Evolutionary conservation across 2,888 invertebrate species (phyloP), one percentile per base, ranked within the genome.

Genomic region (Augiades crinisus): DNA sequence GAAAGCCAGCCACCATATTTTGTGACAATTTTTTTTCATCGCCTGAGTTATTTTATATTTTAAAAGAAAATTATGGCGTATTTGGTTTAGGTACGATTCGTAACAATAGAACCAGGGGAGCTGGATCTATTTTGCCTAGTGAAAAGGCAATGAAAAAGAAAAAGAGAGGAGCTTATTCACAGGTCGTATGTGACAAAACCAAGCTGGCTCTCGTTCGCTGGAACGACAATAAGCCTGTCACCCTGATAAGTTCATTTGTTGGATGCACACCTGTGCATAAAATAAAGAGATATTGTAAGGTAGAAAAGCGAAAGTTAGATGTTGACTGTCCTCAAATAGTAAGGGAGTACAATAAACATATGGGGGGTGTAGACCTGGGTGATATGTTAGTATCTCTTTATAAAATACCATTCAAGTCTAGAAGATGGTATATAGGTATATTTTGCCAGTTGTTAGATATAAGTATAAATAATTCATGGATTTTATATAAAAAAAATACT

Each of bases 181-280:
- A 56, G 31, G 54, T 43, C 12, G 57, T 57, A 30, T 57, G 55
- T 44, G 30, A 57, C 30, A 53, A 50, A 46, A 57, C 37, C 38
- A 45, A 47, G 33, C 52, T 58, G 27, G 54, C 47, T 27, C 33
- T 52, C 22, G 49, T 54, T 31, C 27, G 52, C 12, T 68, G 65
- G 65, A 58, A 60, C 37, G 64, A 67, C 47, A 65, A 65, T 54
- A 62, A 62, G 57, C 43, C 54, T 41, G 67, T 68, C 10, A 55
- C 55, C 16, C 53, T 66, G 44, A 44, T 63, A 16, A 67, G 65
- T 40, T 59, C 57, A 38, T 65, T 57, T 60, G 58, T 57, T 54
- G 64, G 61, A 44, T 47, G 53, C 37, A 38, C 57, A 45, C 64
- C 66, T 47, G 47, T 50, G 30, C 47, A 54, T 19, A 51, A 45